phyloP scores from a whole-genome alignment of 2,888 invertebrate species.

The Drosophila borborema region DNA sequence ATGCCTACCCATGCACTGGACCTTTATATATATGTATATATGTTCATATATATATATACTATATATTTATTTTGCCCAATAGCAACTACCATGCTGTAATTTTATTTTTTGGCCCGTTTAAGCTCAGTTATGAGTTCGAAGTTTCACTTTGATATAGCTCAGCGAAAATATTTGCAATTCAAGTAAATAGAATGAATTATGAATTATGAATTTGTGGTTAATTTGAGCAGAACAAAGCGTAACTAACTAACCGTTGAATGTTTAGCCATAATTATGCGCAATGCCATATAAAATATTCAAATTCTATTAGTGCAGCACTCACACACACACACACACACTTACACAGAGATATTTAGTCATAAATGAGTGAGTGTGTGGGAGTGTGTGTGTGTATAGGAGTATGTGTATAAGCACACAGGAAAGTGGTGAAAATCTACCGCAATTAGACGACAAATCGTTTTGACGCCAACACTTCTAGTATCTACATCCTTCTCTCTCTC shows the following conservation, averaged over 20 bases:
- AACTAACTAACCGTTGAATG: conserved; percentile 29
- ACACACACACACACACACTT: not conserved
- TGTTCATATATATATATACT: too few relatives aligned
- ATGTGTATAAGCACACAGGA: conserved; percentile 9
- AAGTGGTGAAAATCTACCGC: conserved; percentile 60
- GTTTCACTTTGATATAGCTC: conserved; percentile 43
- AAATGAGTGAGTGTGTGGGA: not conserved
- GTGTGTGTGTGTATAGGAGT: too few relatives aligned
- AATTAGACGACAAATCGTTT: conserved; percentile 64
- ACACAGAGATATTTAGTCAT: not conserved
- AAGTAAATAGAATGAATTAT: conserved; percentile 16
- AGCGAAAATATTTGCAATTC: conserved; percentile 20
- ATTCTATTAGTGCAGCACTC: conserved; percentile 44
- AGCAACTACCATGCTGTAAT: conserved; percentile 5
- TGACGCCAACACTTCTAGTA: conserved; percentile 42
- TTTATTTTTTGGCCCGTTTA: conserved; percentile 27
- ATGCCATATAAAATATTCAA: conserved; percentile 55
- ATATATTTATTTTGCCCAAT: not conserved
- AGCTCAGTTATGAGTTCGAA: conserved; percentile 48
- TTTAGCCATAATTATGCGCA: conserved; percentile 48
- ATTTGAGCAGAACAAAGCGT: conserved; percentile 3
- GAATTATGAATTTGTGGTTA: conserved; percentile 35
- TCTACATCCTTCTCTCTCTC: conserved; percentile 15
- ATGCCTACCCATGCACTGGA: conserved; percentile 30
- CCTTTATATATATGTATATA: not conserved